phyloP scores from a whole-genome alignment of 2,113 vertebrate species.

The Riparia riparia region DNA sequence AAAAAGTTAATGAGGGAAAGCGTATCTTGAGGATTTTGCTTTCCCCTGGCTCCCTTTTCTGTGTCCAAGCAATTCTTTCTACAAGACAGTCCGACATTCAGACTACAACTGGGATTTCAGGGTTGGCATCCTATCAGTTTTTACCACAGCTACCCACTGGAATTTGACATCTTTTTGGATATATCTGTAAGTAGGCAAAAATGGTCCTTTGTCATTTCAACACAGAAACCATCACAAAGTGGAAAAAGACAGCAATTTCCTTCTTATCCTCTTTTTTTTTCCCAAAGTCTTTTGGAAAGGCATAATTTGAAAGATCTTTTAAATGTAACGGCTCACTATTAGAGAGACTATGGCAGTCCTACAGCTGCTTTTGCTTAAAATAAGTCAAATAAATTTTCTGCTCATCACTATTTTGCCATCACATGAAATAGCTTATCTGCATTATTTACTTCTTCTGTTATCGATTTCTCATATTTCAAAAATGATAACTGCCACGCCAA shows the following conservation, averaged over 20 bases:
- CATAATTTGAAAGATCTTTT: neutral
- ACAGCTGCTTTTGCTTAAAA: neutral
- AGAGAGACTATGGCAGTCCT: neutral
- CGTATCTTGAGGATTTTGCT: neutral
- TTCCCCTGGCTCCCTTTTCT: neutral
- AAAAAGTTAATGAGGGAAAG: neutral
- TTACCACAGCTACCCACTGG: neutral
- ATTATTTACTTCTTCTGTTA: neutral
- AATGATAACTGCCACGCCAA: neutral
- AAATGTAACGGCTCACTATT: neutral
- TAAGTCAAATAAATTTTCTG: neutral
- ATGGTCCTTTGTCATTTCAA: neutral
- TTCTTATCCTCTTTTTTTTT: rapidly evolving
- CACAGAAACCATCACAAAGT: neutral
- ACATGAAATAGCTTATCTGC: neutral
- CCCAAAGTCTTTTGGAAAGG: neutral
- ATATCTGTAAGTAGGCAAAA: neutral
- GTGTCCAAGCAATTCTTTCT: neutral
- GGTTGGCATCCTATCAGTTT: rapidly evolving
- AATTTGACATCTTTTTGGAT: neutral
- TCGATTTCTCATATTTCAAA: neutral
- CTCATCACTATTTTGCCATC: neutral
- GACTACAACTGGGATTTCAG: neutral
- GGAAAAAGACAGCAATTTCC: neutral
- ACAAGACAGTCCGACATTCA: rapidly evolving